phyloP scores from a whole-genome alignment of 2,888 invertebrate species.

The Drosophila tripunctata region DNA sequence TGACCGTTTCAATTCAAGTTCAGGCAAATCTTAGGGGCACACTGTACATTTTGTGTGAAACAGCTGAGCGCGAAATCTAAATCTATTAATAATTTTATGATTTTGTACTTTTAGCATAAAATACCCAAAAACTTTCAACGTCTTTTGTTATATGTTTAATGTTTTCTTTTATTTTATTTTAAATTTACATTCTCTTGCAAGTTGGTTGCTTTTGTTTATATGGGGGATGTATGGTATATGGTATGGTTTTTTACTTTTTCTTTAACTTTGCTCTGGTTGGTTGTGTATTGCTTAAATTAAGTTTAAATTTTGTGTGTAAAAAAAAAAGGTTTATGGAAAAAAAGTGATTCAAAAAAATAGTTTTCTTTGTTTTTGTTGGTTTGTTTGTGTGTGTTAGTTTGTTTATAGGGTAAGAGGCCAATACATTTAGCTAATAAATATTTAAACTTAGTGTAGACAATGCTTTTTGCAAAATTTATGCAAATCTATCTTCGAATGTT shows the following conservation, averaged over 20 bases:
- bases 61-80: too few relatives aligned
- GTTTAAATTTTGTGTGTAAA: slow-evolving; percentile 11
- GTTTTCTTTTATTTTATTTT: slow-evolving; percentile 60
- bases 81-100: too few relatives aligned
- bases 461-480: slow-evolving; percentile 3
- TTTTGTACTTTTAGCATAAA: neutral
- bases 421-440: slow-evolving; percentile 58
- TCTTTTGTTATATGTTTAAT: neutral
- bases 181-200: slow-evolving; percentile 59
- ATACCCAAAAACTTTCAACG: slow-evolving; percentile 2
- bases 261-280: slow-evolving; percentile 19
- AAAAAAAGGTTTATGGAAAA: slow-evolving; percentile 20
- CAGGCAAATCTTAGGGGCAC: too few relatives aligned
- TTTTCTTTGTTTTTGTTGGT: neutral
- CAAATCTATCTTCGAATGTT: slow-evolving; percentile 40
- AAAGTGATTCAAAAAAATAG: slow-evolving; percentile 15
- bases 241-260: neutral
- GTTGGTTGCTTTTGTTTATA: slow-evolving; percentile 23
- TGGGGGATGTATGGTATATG: slow-evolving; percentile 16
- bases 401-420: slow-evolving; percentile 24
- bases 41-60: too few relatives aligned
- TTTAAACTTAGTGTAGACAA: slow-evolving; percentile 23
- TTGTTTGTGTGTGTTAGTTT: neutral
- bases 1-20: too few relatives aligned
- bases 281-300: slow-evolving; percentile 26